Evolutionary conservation across 2,888 invertebrate species (phyloP).

Genomic region (Athalia cordata): DNA sequence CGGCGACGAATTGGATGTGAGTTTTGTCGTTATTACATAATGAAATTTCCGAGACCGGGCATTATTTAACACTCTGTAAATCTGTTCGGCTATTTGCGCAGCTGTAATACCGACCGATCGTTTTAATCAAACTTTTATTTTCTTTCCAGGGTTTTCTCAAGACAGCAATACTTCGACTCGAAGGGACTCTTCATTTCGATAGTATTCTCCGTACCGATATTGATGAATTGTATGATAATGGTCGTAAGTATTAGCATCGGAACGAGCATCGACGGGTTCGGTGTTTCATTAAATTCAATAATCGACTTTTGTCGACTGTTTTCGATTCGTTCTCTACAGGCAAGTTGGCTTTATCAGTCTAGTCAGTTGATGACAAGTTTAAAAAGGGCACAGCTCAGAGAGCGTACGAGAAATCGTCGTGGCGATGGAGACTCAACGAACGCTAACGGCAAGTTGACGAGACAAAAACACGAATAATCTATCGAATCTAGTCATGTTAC

Average conservation of each 20-base stretch:
- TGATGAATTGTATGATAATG: slow-evolving; percentile 94
- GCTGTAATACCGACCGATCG: neutral
- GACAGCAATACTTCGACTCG: slow-evolving; percentile 95
- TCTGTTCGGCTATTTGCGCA: neutral
- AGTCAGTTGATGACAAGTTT: slow-evolving; percentile 91
- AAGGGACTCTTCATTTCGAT: slow-evolving; percentile 95
- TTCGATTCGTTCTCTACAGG: slow-evolving; percentile 76
- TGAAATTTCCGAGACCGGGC: slow-evolving; percentile 37
- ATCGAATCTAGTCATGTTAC: slow-evolving; percentile 49
- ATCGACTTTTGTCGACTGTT: slow-evolving; percentile 16
- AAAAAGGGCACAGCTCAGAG: slow-evolving; percentile 87
- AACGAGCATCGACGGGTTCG: neutral
- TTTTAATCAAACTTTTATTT: slow-evolving; percentile 8
- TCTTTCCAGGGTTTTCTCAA: slow-evolving; percentile 82
- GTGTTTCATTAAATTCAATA: neutral
- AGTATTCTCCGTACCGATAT: slow-evolving; percentile 93
- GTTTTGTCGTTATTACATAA: slow-evolving; percentile 51
- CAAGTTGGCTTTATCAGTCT: slow-evolving; percentile 92
- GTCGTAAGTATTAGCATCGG: slow-evolving; percentile 82
- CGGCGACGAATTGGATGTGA: slow-evolving; percentile 88
- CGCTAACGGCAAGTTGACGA: slow-evolving; percentile 24
- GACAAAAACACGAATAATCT: slow-evolving; percentile 48
- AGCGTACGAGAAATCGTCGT: slow-evolving; percentile 76
- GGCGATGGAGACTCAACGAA: slow-evolving; percentile 54
- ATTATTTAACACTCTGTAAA: slow-evolving; percentile 27